phyloP scores from a whole-genome alignment of 1,140 invertebrate genomes.

The Grapholita molesta region DNA sequence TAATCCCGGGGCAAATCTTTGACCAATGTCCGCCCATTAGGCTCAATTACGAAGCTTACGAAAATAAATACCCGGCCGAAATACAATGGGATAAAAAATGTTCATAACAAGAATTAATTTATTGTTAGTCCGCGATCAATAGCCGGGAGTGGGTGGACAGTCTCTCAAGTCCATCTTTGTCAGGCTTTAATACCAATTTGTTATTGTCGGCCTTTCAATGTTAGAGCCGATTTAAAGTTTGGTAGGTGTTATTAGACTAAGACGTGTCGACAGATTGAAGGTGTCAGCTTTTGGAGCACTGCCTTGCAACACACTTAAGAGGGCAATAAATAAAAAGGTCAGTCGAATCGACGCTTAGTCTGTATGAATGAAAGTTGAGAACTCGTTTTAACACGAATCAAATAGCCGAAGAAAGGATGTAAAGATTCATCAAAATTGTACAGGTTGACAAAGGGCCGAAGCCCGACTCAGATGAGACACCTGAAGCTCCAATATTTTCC shows the following conservation, averaged over 20 bases:
- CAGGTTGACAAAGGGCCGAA: constrained; percentile 62
- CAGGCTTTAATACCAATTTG: constrained; percentile 75
- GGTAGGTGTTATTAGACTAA: constrained; percentile 47
- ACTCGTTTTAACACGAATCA: constrained; percentile 34
- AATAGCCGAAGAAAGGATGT: constrained; percentile 41
- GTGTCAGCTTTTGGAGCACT: constrained; percentile 12
- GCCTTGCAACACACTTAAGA: not conserved
- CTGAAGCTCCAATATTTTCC: constrained; percentile 73
- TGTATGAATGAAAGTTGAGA: constrained; percentile 27
- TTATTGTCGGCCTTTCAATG: constrained; percentile 72
- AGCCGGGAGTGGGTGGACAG: constrained; percentile 72
- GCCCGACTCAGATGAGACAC: constrained; percentile 57
- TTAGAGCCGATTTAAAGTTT: constrained; percentile 67
- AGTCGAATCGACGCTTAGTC: not conserved
- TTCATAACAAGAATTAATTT: constrained; percentile 76
- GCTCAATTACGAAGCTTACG: constrained; percentile 49
- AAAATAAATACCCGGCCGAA: constrained; percentile 60
- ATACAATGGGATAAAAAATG: constrained; percentile 69
- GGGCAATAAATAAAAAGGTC: not conserved
- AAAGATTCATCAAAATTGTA: constrained; percentile 37
- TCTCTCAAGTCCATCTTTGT: constrained; percentile 76
- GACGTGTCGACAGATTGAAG: constrained; percentile 16
- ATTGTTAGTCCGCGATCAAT: constrained; percentile 70
- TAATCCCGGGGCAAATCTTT: constrained; percentile 51
- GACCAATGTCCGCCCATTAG: constrained; percentile 70